phyloP scores from a whole-genome alignment of 2,888 invertebrate species.

The Catocala nupta region DNA sequence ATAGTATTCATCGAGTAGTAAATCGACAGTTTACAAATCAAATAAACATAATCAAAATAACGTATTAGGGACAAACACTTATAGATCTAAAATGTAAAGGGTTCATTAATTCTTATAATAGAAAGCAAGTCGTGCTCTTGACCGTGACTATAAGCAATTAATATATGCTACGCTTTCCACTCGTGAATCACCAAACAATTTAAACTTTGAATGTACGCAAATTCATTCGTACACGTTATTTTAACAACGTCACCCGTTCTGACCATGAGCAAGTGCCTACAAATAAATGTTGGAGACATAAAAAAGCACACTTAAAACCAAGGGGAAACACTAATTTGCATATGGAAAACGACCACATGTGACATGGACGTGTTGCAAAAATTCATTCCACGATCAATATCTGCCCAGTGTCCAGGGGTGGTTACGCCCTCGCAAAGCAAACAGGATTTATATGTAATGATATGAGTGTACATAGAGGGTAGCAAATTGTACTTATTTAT shows the following conservation, averaged over 20 bases:
- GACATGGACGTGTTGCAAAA: slow-evolving; percentile 61
- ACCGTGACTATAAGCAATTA: neutral
- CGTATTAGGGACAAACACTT: too few species aligned
- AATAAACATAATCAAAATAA: too few species aligned
- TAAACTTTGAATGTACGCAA: slow-evolving; percentile 1
- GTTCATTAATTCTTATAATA: too few species aligned
- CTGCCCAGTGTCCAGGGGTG: slow-evolving; percentile 49
- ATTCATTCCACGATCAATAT: slow-evolving; percentile 50
- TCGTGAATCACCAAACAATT: slow-evolving; percentile 2
- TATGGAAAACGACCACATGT: slow-evolving; percentile 81
- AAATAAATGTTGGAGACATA: slow-evolving; percentile 63
- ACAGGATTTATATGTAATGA: slow-evolving; percentile 50
- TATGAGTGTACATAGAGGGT: slow-evolving; percentile 36
- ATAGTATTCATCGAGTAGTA: neutral
- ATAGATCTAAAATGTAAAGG: too few species aligned
- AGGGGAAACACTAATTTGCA: slow-evolving; percentile 82
- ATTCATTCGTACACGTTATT: slow-evolving; percentile 19
- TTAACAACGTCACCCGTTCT: slow-evolving; percentile 27
- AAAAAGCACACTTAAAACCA: slow-evolving; percentile 80
- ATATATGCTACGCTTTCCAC: neutral
- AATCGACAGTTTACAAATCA: neutral
- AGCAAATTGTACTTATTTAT: slow-evolving; percentile 47
- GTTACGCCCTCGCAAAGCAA: slow-evolving; percentile 43
- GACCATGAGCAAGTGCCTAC: slow-evolving; percentile 39
- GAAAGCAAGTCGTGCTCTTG: neutral